These are phyloP conservation scores for Karalla daura DNA, from an alignment of 2,797 vertebrate species.

Conservation along the genomic window DNA sequence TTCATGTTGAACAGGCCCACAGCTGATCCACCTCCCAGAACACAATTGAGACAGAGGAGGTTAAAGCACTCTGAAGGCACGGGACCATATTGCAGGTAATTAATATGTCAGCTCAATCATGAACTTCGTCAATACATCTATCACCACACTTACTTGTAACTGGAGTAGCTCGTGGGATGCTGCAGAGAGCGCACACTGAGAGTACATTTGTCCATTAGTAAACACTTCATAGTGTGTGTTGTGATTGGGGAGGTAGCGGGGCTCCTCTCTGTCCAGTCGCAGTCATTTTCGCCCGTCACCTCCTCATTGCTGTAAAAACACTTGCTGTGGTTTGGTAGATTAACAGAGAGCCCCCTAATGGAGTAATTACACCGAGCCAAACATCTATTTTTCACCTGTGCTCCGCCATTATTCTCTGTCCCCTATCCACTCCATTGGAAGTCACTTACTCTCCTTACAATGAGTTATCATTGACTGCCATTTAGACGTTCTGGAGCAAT, in stretches of 20 bases:
- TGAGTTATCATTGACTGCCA: constrained; percentile 99
- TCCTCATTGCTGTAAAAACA: constrained; percentile 83
- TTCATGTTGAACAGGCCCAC: constrained; percentile 67
- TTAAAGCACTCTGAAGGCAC: constrained; percentile 67
- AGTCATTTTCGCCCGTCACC: constrained; percentile 79
- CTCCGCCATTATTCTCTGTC: constrained; percentile 94
- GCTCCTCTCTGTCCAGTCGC: constrained; percentile 74
- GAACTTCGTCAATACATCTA: constrained; percentile 72
- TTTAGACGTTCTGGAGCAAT: constrained; percentile 92
- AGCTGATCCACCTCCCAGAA: constrained; percentile 61
- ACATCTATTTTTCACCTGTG: constrained; percentile 92
- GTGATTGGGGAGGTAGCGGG: constrained; percentile 72
- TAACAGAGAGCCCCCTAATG: constrained; percentile 89
- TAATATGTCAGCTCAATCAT: constrained; percentile 74
- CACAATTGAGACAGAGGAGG: constrained; percentile 62
- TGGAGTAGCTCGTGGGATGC: constrained; percentile 69
- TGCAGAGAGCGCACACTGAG: constrained; percentile 57
- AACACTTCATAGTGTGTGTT: constrained; percentile 79
- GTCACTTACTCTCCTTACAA: constrained; percentile 96
- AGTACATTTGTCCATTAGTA: constrained; percentile 80
- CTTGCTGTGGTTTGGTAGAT: constrained; percentile 84
- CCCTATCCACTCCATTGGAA: constrained; percentile 94
- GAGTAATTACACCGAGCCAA: constrained; percentile 89
- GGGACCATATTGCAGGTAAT: constrained; percentile 73
- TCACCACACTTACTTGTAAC: constrained; percentile 65